A percentile compares a stretch with the other conserved stretches of the same genome.
phyloP scores from a whole-genome alignment of 2,797 vertebrate genomes.

The Arrhamphus sclerolepis region DNA sequence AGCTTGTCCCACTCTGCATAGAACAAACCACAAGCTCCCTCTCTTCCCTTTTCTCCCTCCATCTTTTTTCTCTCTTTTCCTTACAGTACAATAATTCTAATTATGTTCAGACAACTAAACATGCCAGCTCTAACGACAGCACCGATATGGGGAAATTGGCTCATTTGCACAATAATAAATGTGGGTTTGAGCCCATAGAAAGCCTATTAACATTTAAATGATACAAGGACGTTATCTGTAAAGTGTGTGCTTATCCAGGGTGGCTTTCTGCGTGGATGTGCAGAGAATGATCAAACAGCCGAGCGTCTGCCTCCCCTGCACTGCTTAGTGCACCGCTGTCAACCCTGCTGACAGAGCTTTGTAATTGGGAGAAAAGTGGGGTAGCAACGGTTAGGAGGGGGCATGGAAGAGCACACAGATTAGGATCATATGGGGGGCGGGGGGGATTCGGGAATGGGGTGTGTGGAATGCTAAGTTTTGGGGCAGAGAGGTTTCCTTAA shows the following conservation, averaged over 20 bases:
- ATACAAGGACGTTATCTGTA: slow-evolving; percentile 78
- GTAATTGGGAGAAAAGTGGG: slow-evolving; percentile 60
- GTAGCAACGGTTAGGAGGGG: slow-evolving; percentile 11
- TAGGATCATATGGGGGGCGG: slow-evolving; percentile 1
- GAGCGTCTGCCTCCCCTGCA: slow-evolving; percentile 37
- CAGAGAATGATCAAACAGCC: slow-evolving; percentile 73
- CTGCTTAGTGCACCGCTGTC: slow-evolving; percentile 56
- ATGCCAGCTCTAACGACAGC: slow-evolving; percentile 76
- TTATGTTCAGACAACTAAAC: slow-evolving; percentile 81
- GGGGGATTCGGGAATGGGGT: not conserved
- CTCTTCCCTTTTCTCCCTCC: slow-evolving; percentile 30
- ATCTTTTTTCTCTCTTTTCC: slow-evolving; percentile 48
- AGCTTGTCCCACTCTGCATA: slow-evolving; percentile 59
- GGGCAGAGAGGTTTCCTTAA: slow-evolving; percentile 3
- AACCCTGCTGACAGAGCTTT: slow-evolving; percentile 59
- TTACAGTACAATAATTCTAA: slow-evolving; percentile 79
- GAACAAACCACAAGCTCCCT: slow-evolving; percentile 50
- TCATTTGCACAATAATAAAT: slow-evolving; percentile 83
- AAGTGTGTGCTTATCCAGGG: slow-evolving; percentile 78
- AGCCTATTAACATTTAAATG: slow-evolving; percentile 82
- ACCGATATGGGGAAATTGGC: slow-evolving; percentile 77
- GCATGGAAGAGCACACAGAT: slow-evolving; percentile 23
- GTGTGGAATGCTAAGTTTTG: slow-evolving; percentile 2
- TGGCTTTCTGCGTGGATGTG: slow-evolving; percentile 72
- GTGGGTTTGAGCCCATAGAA: slow-evolving; percentile 77